A percentile compares a stretch with the other conserved stretches of the same genome.
These are phyloP conservation scores for Trachemys scripta DNA, from an alignment of 2,113 vertebrate species.

Conservation along the genomic window DNA sequence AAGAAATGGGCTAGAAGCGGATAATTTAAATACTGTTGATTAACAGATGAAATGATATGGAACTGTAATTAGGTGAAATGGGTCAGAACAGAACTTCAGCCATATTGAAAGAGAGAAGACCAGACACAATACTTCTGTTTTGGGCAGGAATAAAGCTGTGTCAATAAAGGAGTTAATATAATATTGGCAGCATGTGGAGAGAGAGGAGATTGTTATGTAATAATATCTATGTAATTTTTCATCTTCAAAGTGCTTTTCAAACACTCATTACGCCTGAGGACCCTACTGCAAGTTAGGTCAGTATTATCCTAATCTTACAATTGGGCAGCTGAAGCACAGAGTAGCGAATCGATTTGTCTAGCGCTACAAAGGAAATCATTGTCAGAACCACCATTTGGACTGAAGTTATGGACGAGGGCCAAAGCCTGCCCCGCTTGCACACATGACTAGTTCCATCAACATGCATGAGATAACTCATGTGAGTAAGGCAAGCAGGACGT, in stretches of 20 bases:
- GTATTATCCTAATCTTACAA: not conserved
- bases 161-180: rapidly evolving
- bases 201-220: not conserved
- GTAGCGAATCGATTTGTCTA: not conserved
- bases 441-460: not conserved
- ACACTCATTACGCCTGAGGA: not conserved
- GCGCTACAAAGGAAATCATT: not conserved
- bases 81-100: not conserved
- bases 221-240: not conserved
- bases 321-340: not conserved
- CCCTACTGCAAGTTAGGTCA: not conserved
- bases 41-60: not conserved
- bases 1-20: not conserved
- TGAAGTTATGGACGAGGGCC: not conserved
- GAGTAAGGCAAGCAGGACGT: not conserved
- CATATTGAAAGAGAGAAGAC: not conserved
- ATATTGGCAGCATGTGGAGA: not conserved
- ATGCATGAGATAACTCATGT: not conserved
- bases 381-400: not conserved
- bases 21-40: not conserved
- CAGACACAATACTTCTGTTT: not conserved
- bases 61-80: not conserved
- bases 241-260: not conserved
- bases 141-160: not conserved
- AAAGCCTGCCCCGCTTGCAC: not conserved